Conservation (phyloP, 2,797 vertebrate genomes). For the Sciurus carolinensis region DNA sequence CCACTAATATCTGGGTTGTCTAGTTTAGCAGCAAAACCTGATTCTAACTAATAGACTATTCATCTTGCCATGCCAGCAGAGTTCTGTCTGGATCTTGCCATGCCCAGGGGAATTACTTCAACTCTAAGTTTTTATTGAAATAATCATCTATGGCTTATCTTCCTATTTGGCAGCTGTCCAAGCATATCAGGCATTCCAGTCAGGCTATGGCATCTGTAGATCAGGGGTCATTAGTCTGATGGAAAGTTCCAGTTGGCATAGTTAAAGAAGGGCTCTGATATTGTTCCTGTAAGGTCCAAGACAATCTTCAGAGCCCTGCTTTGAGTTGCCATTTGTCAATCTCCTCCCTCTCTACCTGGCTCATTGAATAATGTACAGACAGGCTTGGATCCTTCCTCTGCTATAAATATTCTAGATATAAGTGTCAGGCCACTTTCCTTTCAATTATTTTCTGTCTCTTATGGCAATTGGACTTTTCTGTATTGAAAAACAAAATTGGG, state of each 20-base stretch:
- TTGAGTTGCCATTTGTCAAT: not conserved
- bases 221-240: not conserved
- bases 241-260: conserved; percentile 22
- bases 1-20: not conserved
- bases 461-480: conserved; percentile 69
- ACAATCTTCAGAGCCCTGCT: not conserved
- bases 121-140: conserved; percentile 7
- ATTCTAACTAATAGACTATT: not conserved
- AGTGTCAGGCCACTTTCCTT: conserved; percentile 40
- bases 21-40: not conserved
- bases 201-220: not conserved
- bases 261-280: not conserved
- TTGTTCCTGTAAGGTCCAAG: not conserved
- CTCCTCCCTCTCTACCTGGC: conserved; percentile 22
- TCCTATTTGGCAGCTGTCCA: conserved; percentile 14
- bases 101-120: not conserved
- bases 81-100: not conserved
- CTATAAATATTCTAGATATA: conserved; percentile 61
- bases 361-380: not conserved
- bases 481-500: conserved; percentile 67
- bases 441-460: conserved; percentile 63
- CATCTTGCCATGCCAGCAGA: not conserved
- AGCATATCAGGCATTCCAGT: not conserved
- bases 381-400: not conserved
- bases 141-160: not conserved